Percentiles rank a stretch among this genome's conserved stretches.
Evolutionary conservation across 2,797 vertebrate species (phyloP).

Genomic region (Micropoecilia bifurca): DNA sequence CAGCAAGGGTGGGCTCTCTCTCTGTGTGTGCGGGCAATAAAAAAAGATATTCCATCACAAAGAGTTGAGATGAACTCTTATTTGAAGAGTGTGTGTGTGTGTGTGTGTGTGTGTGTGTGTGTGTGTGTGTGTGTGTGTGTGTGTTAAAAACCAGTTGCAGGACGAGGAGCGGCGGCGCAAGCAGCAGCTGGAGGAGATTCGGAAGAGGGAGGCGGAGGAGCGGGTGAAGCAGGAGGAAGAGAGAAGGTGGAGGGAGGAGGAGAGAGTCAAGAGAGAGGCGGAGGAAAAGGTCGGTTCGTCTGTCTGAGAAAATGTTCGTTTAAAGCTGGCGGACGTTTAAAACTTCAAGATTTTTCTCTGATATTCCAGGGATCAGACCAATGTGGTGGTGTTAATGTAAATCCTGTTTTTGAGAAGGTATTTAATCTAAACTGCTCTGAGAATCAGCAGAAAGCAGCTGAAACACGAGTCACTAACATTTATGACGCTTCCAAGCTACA

Average conservation of each 20-base stretch:
- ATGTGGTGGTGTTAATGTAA: background rate
- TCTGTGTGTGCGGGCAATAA: background rate
- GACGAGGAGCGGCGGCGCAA: slow-evolving; percentile 95
- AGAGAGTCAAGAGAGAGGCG: slow-evolving; percentile 86
- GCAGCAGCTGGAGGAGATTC: slow-evolving; percentile 95
- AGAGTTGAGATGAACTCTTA: slow-evolving; percentile 20
- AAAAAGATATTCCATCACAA: slow-evolving; percentile 8
- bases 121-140: slow-evolving; percentile 23
- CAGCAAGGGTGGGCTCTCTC: slow-evolving; percentile 14
- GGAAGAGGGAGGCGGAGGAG: slow-evolving; percentile 93
- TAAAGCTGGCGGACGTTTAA: background rate
- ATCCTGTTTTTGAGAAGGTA: background rate
- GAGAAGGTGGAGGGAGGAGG: slow-evolving; percentile 91
- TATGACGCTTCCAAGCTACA: too few relatives aligned
- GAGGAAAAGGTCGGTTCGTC: slow-evolving; percentile 91
- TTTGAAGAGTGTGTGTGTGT: too few relatives aligned
- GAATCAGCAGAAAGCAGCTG: too few relatives aligned
- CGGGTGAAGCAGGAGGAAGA: slow-evolving; percentile 90
- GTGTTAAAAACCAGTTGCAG: slow-evolving; percentile 87
- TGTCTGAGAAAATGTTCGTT: slow-evolving; percentile 8
- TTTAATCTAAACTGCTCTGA: too few relatives aligned
- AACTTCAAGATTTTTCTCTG: background rate
- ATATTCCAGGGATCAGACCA: slow-evolving; percentile 3
- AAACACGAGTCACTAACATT: too few relatives aligned
- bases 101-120: slow-evolving; percentile 24